Base-by-base conservation (phyloP, 2,797 vertebrate genomes). In the Peromyscus melanophrys region DNA sequence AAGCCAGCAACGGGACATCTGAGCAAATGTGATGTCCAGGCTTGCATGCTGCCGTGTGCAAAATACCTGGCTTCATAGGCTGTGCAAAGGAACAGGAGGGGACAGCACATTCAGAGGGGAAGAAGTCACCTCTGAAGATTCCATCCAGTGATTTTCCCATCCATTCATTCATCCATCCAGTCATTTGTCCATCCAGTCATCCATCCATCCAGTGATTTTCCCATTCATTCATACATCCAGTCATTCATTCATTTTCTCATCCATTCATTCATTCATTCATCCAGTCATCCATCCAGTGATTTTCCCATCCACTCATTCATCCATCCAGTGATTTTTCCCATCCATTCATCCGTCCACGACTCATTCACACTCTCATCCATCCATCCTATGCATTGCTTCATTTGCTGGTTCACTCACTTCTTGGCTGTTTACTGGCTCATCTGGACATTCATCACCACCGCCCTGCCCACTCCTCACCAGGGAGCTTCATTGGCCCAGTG, bases 371-470 rank as follows among this genome's bases (percentile, higher is more conserved):
- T 31, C 31, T 17, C 31, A 14, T 17, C 6, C 31, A 69, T n/a
- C 65, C 65, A n/a, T 17, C 65, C 40, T 17, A n/a, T 76, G 27
- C 67, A 12, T 43, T 19, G 14, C 23, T 65, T 19, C 59, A 49
- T 12, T 65, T 17, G 23, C 14, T 76, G 6, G 59, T n/a, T 77
- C 59, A 46, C 13, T 3, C 23, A 17, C 61, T 89, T 59, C 61
- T 90, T 27, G 7, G 25, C 81, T 25, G 16, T 21, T 63, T 23
- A 6, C 12, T 34, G 40, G 16, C 21, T 81, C 34, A 4, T 11
- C 23, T 27, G 4, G n/a, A 52, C 25, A 12, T 37, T 40, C 55
- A 13, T 4, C 0, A 3, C 23, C 23, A 13, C 3, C 31, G 4
- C 73, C 23, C 19, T 75, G 43, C 78, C 23, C 13, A 57, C 34